Conservation (phyloP, 2,888 invertebrate genomes). For the Eupithecia tripunctaria region DNA sequence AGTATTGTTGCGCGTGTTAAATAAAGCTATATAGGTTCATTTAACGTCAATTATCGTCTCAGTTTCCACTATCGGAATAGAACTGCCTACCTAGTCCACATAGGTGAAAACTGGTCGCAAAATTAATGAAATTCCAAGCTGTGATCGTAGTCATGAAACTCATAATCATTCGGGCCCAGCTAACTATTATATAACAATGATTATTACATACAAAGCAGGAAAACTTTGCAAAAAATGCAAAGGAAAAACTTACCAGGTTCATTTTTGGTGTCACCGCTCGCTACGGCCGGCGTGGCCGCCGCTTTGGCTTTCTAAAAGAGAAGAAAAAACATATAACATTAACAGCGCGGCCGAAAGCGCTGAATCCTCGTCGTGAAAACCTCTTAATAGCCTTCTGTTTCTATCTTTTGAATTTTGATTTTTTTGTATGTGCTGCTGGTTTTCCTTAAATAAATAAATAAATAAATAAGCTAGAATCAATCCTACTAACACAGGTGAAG, state of each 20-base stretch:
- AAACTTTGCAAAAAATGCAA: neutral
- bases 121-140: neutral
- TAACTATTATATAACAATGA: neutral
- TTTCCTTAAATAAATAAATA: no score
- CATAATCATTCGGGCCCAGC: neutral
- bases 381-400: no score
- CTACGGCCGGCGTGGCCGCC: constrained; percentile 31
- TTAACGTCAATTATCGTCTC: no score
- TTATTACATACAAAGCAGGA: neutral
- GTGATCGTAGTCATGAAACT: neutral
- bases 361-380: no score
- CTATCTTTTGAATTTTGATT: no score
- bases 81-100: neutral
- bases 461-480: no score
- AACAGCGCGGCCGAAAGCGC: no score
- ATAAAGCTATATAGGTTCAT: no score
- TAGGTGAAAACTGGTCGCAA: neutral
- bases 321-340: neutral
- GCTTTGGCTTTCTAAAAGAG: constrained; percentile 58
- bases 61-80: neutral
- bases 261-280: constrained; percentile 54
- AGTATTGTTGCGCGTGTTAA: no score
- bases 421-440: no score
- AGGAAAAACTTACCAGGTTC: constrained; percentile 54
- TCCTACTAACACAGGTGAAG: neutral